Evolutionary conservation across 2,113 vertebrate genomes (phyloP), one percentile per base, ranked within the genome.

Genomic region (Numida meleagris): DNA sequence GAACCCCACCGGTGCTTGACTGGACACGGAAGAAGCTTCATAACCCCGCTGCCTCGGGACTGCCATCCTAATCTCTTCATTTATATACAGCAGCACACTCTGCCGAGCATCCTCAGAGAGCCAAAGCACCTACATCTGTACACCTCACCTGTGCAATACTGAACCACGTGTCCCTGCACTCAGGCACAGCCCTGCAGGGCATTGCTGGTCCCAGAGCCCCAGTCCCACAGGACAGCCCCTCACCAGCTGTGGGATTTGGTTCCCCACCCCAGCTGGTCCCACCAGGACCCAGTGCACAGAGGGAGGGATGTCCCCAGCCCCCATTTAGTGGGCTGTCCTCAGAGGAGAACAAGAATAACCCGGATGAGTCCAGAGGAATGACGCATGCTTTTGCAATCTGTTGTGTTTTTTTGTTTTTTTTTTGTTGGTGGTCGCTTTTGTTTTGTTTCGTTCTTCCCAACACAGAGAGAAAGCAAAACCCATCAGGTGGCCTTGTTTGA

Each of bases 151-250:
- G 4, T 31, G 76, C 24, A 3, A 3, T 3, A 29, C 15, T 2
- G 23, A 46, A 21, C 1, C 24, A 50, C 14, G 3, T 1, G 1
- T 31, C 42, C 25, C 31, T 6, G 66, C 1, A 11, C 65, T 29
- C 34, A 2, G 0, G 15, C 34, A 4, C 16, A 57, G 58, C 58
- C 43, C 38, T 17, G 19, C 14, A 24, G 55, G 2, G 8, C 48
- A 1, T 5, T 19, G 3, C 42, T n/a, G 48, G 43, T 85, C 38
- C 45, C 18, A 10, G 31, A 4, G n/a, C 58, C 25, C 59, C 8
- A 31, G 3, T 31, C 62, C 61, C 45, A 7, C 0, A 0, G 70
- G 14, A 63, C 18, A 20, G 0, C 34, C n/a, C 18, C 19, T 57
- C 2, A 0, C 18, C 65, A 45, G n/a, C 6, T 0, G 1, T 11